Conservation (phyloP, 1,140 invertebrate genomes). For the Pseudoatta argentina region DNA sequence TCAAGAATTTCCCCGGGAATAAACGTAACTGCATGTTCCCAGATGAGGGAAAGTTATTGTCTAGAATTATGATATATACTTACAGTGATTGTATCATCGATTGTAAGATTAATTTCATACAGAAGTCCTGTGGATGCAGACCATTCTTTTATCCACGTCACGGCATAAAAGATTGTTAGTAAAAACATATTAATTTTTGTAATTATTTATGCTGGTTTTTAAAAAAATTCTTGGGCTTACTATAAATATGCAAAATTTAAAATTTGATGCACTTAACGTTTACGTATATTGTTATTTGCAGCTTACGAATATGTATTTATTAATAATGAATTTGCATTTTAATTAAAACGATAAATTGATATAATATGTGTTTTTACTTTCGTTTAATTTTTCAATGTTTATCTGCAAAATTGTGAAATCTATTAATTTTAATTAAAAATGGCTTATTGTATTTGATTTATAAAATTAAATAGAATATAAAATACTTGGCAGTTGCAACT, state of each 20-base stretch:
- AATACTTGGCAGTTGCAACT: no score
- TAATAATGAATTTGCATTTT: not conserved
- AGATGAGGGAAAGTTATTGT: constrained; percentile 80
- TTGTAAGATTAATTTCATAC: constrained; percentile 86
- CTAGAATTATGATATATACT: constrained; percentile 82
- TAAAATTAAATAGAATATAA: not conserved
- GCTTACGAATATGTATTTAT: not conserved
- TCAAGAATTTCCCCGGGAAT: constrained; percentile 64
- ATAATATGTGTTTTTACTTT: no score
- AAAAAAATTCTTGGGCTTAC: not conserved
- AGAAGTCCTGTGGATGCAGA: constrained; percentile 86
- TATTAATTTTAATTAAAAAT: constrained; percentile 6
- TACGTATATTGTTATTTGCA: not conserved
- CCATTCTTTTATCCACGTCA: constrained; percentile 84
- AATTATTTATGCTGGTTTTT: not conserved
- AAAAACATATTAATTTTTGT: not conserved
- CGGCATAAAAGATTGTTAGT: constrained; percentile 37
- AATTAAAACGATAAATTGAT: not conserved
- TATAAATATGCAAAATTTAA: not conserved
- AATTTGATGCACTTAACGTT: not conserved
- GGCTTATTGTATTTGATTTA: not conserved
- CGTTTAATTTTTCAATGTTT: not conserved
- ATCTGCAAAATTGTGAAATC: not conserved
- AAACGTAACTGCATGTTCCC: constrained; percentile 87
- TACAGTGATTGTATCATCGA: constrained; percentile 88